Conservation (phyloP, 2,113 vertebrate species). For the Fukomys damarensis region DNA sequence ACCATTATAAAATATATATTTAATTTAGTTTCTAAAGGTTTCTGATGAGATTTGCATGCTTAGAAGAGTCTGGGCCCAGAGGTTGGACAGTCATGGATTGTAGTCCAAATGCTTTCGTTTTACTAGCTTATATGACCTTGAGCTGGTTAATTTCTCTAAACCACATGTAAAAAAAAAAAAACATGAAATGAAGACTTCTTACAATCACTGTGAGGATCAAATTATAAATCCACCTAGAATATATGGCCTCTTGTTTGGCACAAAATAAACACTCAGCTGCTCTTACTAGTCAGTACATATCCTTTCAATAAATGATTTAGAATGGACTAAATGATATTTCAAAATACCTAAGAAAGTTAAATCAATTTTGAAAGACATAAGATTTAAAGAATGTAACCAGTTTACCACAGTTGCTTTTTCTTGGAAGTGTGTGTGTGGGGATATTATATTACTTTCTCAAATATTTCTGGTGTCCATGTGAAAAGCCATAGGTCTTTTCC, state of each 20-base stretch:
- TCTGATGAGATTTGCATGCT: neutral
- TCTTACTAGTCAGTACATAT: neutral
- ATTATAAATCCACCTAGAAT: neutral
- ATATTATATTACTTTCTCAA: neutral
- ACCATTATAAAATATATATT: conserved; percentile 21
- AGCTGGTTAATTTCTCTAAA: neutral
- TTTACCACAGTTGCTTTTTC: neutral
- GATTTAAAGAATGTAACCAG: neutral
- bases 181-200: conserved; percentile 39
- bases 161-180: neutral
- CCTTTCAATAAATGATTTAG: conserved; percentile 38
- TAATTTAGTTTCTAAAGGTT: conserved; percentile 41
- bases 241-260: neutral
- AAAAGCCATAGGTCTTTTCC: neutral
- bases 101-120: neutral
- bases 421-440: neutral
- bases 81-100: neutral
- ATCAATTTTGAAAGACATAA: neutral
- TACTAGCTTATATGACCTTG: neutral
- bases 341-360: conserved; percentile 46
- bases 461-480: neutral
- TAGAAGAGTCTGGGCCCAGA: neutral
- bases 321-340: neutral
- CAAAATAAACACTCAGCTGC: neutral
- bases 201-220: neutral